Conservation (phyloP, 2,113 vertebrate genomes). For the Rhinoderma darwinii region DNA sequence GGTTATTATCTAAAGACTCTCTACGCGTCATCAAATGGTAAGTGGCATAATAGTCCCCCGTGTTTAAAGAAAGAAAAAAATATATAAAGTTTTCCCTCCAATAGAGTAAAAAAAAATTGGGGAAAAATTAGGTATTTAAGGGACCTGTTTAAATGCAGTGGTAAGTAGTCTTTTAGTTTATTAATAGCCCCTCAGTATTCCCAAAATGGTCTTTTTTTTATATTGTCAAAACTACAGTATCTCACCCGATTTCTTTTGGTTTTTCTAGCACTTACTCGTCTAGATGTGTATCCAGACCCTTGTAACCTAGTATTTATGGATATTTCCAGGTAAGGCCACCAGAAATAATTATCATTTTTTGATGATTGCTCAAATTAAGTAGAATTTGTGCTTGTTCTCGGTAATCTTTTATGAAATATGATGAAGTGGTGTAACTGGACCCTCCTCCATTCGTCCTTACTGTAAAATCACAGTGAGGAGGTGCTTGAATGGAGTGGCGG, state of each 20-base stretch:
- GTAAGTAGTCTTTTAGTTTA: background rate
- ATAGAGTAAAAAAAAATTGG: background rate
- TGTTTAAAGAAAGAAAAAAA: background rate
- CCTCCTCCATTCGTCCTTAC: too few relatives aligned
- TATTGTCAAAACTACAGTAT: background rate
- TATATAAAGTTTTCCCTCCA: fast-evolving
- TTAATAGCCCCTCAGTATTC: background rate
- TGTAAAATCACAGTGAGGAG: too few relatives aligned
- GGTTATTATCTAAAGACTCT: constrained; percentile 89
- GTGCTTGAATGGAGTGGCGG: too few relatives aligned
- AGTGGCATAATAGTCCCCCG: constrained; percentile 53
- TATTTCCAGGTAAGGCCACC: constrained; percentile 86
- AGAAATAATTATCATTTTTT: background rate
- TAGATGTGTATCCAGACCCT: constrained; percentile 90
- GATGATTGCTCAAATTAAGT: too few relatives aligned
- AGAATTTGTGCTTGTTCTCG: too few relatives aligned
- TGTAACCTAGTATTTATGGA: constrained; percentile 90
- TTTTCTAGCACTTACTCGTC: constrained; percentile 83
- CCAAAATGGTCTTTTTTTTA: background rate
- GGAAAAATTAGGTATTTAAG: too few relatives aligned
- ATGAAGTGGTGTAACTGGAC: too few relatives aligned
- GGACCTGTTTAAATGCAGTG: too few relatives aligned
- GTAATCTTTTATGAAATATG: too few relatives aligned
- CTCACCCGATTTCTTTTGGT: constrained; percentile 4
- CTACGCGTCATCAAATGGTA: constrained; percentile 88